Evolutionary conservation across 2,888 invertebrate species (phyloP).

Genomic region (Heliothis peltigera): DNA sequence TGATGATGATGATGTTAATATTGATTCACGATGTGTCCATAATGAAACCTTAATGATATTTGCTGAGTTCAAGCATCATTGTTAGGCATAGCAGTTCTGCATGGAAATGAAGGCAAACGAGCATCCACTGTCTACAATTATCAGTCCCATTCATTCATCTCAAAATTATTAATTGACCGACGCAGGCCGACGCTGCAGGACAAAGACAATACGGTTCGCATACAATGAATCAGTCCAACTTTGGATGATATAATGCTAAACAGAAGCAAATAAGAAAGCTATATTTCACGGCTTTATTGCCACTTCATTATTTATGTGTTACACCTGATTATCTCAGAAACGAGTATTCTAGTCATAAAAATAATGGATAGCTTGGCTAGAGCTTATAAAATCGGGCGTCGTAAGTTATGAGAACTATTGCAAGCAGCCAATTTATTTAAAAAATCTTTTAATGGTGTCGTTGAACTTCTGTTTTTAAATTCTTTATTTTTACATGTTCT

Average conservation of each 20-base stretch:
- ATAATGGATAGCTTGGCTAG: conserved; percentile 48
- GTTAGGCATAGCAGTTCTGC: background rate
- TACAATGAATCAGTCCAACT: conserved; percentile 29
- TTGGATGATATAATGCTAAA: conserved; percentile 47
- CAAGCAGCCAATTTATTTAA: background rate
- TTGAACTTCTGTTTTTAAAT: background rate
- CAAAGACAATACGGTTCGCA: conserved; percentile 18
- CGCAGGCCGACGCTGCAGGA: conserved; percentile 18
- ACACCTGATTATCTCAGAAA: conserved; percentile 60
- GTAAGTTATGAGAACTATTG: conserved; percentile 27
- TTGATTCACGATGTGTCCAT: too few species aligned
- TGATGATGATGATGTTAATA: background rate
- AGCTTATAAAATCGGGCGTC: conserved; percentile 44
- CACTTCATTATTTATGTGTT: conserved; percentile 56
- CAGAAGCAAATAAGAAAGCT: conserved; percentile 53
- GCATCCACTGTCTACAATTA: background rate
- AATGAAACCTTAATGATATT: background rate
- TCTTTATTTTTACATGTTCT: too few species aligned
- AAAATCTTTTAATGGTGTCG: background rate
- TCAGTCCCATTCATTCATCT: conserved; percentile 8
- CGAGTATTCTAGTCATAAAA: conserved; percentile 56
- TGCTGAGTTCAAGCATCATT: background rate
- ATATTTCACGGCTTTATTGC: conserved; percentile 57
- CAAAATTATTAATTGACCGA: conserved; percentile 17
- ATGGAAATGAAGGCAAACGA: conserved; percentile 8